Conservation (phyloP, 2,113 vertebrate species). For the Tragelaphus strepsiceros region DNA sequence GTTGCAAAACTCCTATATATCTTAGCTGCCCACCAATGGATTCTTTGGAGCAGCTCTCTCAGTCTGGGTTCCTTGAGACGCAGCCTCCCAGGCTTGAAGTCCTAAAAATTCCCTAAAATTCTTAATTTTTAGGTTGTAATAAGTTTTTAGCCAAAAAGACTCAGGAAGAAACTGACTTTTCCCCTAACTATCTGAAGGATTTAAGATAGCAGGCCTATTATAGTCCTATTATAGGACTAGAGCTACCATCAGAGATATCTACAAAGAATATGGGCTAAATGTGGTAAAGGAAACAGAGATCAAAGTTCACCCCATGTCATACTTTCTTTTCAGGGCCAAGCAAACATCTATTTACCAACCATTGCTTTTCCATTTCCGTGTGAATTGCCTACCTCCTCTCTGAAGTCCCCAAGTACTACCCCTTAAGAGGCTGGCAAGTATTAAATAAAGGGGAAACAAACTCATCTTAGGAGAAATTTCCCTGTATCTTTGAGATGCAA, state of each 20-base stretch:
- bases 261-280: not conserved
- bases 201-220: not conserved
- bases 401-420: not conserved
- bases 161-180: not conserved
- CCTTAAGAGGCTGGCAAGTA: not conserved
- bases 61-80: not conserved
- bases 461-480: not conserved
- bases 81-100: not conserved
- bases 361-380: not conserved
- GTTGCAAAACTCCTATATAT: not conserved
- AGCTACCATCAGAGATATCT: not conserved
- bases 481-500: not conserved
- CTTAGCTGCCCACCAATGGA: not conserved
- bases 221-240: not conserved
- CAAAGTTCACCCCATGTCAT: not conserved
- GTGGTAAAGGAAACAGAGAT: not conserved
- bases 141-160: not conserved
- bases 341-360: not conserved
- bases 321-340: not conserved
- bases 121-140: not conserved
- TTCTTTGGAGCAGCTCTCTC: not conserved
- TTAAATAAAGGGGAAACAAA: not conserved
- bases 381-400: not conserved
- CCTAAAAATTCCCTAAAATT: not conserved
- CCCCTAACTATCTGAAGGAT: not conserved